These are phyloP conservation scores for Branchellion lobata DNA, from an alignment of 2,888 invertebrate species.

Conservation along the genomic window DNA sequence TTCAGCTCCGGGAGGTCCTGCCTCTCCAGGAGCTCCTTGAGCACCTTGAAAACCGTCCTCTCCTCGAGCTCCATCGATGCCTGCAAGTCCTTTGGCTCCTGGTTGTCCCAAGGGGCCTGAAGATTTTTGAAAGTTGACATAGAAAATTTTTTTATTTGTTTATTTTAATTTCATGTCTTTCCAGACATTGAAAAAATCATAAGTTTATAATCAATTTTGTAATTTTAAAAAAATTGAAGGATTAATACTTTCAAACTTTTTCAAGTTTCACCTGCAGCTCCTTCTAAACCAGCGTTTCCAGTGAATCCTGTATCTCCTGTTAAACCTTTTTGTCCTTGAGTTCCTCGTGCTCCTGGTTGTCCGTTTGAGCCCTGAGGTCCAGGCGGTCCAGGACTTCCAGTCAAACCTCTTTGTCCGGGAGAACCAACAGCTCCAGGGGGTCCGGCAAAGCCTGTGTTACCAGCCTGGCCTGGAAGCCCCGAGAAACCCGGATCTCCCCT, in stretches of 20 bases:
- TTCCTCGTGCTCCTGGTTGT: slow-evolving; percentile 7
- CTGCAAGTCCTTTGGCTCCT: slow-evolving; percentile 45
- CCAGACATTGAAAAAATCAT: too few species aligned
- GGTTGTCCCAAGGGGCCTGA: background rate
- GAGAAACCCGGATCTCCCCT: background rate
- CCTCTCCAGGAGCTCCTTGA: slow-evolving; percentile 43
- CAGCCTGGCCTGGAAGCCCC: background rate
- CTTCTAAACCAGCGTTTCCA: slow-evolving; percentile 10
- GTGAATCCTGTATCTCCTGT: slow-evolving; percentile 13
- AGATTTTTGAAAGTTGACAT: background rate
- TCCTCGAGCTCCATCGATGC: slow-evolving; percentile 49
- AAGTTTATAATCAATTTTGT: too few species aligned
- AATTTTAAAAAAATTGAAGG: too few species aligned
- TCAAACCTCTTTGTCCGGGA: background rate
- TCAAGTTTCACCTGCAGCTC: slow-evolving; percentile 18
- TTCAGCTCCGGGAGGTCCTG: slow-evolving; percentile 43
- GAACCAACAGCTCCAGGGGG: background rate
- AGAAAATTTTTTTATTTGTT: too few species aligned
- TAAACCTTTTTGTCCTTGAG: slow-evolving; percentile 13
- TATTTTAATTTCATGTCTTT: too few species aligned
- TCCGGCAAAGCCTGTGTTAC: background rate
- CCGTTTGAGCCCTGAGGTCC: background rate
- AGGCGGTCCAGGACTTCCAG: background rate
- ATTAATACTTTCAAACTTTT: slow-evolving; percentile 45
- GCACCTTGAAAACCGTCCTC: slow-evolving; percentile 23